Conservation (phyloP, 2,888 invertebrate genomes). For the Patella depressa region DNA sequence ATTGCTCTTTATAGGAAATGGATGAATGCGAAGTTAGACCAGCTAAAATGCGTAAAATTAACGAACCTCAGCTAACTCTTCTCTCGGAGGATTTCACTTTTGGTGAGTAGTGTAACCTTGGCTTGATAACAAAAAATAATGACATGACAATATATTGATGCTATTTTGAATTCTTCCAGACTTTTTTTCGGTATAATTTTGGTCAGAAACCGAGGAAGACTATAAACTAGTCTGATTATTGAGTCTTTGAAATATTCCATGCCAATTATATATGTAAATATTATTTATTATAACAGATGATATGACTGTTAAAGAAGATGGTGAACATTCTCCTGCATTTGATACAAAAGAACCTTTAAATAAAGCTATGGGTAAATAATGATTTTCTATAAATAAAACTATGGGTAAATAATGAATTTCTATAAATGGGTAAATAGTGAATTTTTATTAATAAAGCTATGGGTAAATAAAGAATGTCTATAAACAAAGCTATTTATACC, state of each 20-base stretch:
- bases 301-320: constrained; percentile 60
- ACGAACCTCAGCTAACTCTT: constrained; percentile 63
- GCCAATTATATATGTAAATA: no score
- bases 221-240: no score
- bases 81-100: constrained; percentile 65
- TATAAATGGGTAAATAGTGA: no score
- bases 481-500: no score
- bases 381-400: no score
- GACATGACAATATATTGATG: no score
- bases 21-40: constrained; percentile 58
- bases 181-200: no score
- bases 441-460: no score
- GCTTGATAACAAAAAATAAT: background rate
- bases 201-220: background rate
- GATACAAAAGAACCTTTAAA: constrained; percentile 69
- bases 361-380: constrained; percentile 65
- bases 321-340: constrained; percentile 57
- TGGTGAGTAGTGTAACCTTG: constrained; percentile 41
- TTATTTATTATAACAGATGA: constrained; percentile 47
- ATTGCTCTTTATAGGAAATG: constrained; percentile 41
- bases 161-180: no score
- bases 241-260: no score
- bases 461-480: no score
- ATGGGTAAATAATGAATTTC: no score
- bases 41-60: constrained; percentile 59